Evolutionary conservation across 35 echinoderm and acorn worm species (phyloP).

Genomic region (Lytechinus variegatus): DNA sequence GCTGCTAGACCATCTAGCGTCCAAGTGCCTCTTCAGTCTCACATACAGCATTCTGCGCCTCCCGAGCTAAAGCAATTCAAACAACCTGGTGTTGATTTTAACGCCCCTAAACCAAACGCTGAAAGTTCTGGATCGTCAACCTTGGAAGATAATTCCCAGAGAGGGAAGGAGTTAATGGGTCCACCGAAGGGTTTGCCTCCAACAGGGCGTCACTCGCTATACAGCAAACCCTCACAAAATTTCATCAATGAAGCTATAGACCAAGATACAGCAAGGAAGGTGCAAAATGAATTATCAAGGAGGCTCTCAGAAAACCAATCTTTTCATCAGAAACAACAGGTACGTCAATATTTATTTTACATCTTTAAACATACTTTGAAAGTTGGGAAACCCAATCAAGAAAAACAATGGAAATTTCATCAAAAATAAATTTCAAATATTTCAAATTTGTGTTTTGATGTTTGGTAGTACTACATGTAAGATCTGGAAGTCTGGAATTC

Average conservation of each 20-base stretch:
- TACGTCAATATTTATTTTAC: not conserved
- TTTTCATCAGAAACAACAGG: slow-evolving; percentile 47
- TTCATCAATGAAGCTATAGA: slow-evolving; percentile 31
- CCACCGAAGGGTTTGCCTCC: slow-evolving; percentile 61
- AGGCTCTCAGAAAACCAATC: slow-evolving; percentile 24
- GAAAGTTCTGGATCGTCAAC: slow-evolving; percentile 46
- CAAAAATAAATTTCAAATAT: no score
- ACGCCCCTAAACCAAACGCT: not conserved
- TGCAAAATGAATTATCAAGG: not conserved
- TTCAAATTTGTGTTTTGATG: no score
- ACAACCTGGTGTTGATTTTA: not conserved
- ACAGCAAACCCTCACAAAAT: not conserved
- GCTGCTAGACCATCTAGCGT: slow-evolving; percentile 38
- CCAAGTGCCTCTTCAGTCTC: slow-evolving; percentile 44
- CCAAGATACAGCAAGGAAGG: not conserved
- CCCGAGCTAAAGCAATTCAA: slow-evolving; percentile 2
- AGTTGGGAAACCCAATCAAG: no score
- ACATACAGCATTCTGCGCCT: not conserved
- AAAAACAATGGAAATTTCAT: no score
- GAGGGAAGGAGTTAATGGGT: slow-evolving; percentile 29
- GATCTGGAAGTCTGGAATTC: no score
- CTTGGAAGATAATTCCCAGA: slow-evolving; percentile 40
- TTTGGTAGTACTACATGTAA: no score
- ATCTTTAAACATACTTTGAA: no score
- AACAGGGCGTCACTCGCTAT: slow-evolving; percentile 68